A percentile compares a stretch with the other conserved stretches of the same genome.
Evolutionary conservation across 2,888 invertebrate genomes (phyloP).

Genomic region (Synergus laeviventris): DNA sequence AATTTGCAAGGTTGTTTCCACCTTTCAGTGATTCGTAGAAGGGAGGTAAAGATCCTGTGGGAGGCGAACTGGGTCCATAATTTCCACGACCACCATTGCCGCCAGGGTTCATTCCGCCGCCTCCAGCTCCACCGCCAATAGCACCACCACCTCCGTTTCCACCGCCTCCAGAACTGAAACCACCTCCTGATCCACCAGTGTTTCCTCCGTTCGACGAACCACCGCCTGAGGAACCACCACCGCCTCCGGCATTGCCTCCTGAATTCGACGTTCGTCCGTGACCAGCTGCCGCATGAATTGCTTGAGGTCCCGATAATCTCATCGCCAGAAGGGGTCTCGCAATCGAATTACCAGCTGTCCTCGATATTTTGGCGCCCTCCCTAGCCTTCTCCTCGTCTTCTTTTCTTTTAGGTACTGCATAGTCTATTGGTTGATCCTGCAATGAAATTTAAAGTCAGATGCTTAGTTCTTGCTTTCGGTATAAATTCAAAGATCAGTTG

Average conservation of each 20-base stretch:
- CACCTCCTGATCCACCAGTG: constrained; percentile 77
- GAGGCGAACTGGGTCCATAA: constrained; percentile 92
- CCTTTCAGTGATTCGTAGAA: constrained; percentile 92
- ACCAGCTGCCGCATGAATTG: constrained; percentile 81
- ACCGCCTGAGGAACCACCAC: constrained; percentile 68
- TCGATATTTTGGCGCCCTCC: constrained; percentile 76
- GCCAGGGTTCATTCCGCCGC: constrained; percentile 87
- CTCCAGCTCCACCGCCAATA: constrained; percentile 80
- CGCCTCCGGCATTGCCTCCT: constrained; percentile 73
- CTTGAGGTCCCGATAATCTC: constrained; percentile 69
- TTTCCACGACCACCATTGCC: constrained; percentile 88
- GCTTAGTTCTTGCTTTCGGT: neutral
- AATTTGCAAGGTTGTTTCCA: constrained; percentile 83
- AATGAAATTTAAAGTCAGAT: constrained; percentile 5
- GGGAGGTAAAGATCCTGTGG: constrained; percentile 91
- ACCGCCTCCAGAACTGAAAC: constrained; percentile 78
- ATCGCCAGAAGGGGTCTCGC: constrained; percentile 71
- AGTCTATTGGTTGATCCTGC: constrained; percentile 92
- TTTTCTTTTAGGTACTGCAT: constrained; percentile 89
- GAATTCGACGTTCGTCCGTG: constrained; percentile 83
- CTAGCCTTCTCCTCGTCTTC: constrained; percentile 79
- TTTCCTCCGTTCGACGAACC: constrained; percentile 73
- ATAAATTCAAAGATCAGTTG: too few relatives aligned
- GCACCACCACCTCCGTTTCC: constrained; percentile 79
- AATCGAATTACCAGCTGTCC: constrained; percentile 71